A percentile compares a stretch with the other conserved stretches of the same genome.
phyloP scores from a whole-genome alignment of 2,797 vertebrate genomes.

The Sphenopsis melanotis region DNA sequence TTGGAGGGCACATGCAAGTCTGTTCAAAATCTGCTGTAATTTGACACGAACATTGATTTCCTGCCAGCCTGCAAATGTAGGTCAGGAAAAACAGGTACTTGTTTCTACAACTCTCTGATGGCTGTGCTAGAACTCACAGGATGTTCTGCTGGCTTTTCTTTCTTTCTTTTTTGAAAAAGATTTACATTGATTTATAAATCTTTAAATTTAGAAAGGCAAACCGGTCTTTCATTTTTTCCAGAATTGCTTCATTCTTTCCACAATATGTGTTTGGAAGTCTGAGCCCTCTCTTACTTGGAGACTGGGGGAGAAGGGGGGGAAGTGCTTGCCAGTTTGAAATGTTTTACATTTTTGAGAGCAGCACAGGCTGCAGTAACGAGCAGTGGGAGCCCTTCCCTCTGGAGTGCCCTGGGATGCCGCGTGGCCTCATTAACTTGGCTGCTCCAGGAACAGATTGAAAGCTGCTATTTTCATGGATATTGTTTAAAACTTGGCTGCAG shows the following conservation, averaged over 20 bases:
- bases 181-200: not conserved
- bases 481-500: conserved; percentile 23
- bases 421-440: conserved; percentile 11
- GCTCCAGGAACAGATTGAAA: not conserved
- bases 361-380: not conserved
- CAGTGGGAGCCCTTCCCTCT: not conserved
- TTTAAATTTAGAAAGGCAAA: not conserved
- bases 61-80: conserved; percentile 32
- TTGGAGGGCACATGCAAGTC: conserved; percentile 6
- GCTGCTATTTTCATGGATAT: conserved; percentile 9
- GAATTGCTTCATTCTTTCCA: conserved; percentile 4
- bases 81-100: conserved; percentile 57
- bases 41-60: conserved; percentile 40
- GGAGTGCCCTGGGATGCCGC: not conserved
- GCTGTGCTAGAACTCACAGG: not conserved
- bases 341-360: not conserved
- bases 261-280: not conserved
- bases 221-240: not conserved
- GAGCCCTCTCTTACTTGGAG: not conserved
- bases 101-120: not conserved
- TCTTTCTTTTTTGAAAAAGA: not conserved
- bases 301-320: not conserved
- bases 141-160: not conserved
- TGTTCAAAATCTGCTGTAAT: conserved; percentile 45
- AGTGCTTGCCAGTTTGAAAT: not conserved